Conservation (phyloP, 2,797 vertebrate genomes). For the Valencia hispanica region DNA sequence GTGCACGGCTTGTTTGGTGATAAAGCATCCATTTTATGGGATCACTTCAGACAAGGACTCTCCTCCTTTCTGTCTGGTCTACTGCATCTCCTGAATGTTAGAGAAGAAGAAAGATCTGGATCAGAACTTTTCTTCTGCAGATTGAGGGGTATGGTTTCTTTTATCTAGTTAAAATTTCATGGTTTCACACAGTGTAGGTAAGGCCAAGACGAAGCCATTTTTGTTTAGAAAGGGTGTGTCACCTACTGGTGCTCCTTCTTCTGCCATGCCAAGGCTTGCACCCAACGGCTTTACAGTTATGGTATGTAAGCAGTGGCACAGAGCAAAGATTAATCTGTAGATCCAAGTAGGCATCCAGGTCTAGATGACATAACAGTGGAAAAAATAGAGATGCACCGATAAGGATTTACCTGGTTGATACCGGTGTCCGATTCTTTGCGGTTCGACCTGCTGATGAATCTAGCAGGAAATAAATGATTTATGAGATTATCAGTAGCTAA, state of each 20-base stretch:
- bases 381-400: not conserved
- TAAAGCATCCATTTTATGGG: not conserved
- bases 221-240: slow-evolving; percentile 84
- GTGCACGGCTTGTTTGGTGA: slow-evolving; percentile 63
- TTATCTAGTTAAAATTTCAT: not conserved
- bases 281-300: slow-evolving; percentile 77
- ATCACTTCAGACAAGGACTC: not conserved
- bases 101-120: slow-evolving; percentile 31
- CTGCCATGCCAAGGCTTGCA: slow-evolving; percentile 80
- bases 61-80: slow-evolving; percentile 30
- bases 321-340: slow-evolving; percentile 26
- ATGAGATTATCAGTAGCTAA: not conserved
- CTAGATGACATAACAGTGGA: not conserved
- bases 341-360: not conserved
- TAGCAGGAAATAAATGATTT: no score
- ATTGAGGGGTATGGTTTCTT: not conserved
- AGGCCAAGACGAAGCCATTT: slow-evolving; percentile 71
- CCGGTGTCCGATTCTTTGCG: not conserved
- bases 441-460: not conserved
- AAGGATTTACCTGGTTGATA: not conserved
- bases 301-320: slow-evolving; percentile 69
- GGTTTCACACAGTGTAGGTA: slow-evolving; percentile 43
- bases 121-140: slow-evolving; percentile 18
- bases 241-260: slow-evolving; percentile 64
- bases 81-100: slow-evolving; percentile 44